A percentile compares a stretch with the other conserved stretches of the same genome.
phyloP scores from a whole-genome alignment of 2,888 invertebrate species.

The Aricia artaxerxes region DNA sequence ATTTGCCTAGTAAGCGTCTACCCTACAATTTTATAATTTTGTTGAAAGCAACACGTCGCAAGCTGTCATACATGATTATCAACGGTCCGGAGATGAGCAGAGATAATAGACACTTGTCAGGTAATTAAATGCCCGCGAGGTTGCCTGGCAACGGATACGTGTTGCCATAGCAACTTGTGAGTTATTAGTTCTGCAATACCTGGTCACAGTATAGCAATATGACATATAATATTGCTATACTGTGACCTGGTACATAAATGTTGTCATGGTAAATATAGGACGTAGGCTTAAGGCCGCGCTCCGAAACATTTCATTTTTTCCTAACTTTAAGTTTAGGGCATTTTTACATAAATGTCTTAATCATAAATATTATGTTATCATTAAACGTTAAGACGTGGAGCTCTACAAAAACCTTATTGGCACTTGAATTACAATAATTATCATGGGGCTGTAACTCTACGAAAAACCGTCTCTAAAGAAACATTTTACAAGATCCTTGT shows the following conservation, averaged over 20 bases:
- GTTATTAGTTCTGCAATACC: not conserved
- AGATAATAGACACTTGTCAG: constrained; percentile 15
- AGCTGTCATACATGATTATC: not conserved
- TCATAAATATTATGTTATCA: too few species aligned
- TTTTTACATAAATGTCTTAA: too few species aligned
- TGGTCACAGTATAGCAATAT: not conserved
- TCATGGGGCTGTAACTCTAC: too few species aligned
- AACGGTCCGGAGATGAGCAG: constrained; percentile 18
- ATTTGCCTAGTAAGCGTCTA: not conserved
- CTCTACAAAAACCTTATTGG: too few species aligned
- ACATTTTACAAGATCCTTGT: too few species aligned
- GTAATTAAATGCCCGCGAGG: constrained; percentile 8
- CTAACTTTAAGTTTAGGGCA: too few species aligned
- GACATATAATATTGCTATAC: too few species aligned
- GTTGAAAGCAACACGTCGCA: not conserved
- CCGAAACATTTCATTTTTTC: too few species aligned
- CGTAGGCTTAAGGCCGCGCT: not conserved
- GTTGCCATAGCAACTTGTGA: not conserved
- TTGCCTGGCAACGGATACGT: not conserved
- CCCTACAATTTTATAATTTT: not conserved
- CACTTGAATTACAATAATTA: too few species aligned
- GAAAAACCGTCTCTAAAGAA: too few species aligned
- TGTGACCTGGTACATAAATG: not conserved
- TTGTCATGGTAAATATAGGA: not conserved
- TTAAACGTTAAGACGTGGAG: too few species aligned